Conservation (phyloP, 35 echinoderm and acorn worm species). For the Diadema setosum region DNA sequence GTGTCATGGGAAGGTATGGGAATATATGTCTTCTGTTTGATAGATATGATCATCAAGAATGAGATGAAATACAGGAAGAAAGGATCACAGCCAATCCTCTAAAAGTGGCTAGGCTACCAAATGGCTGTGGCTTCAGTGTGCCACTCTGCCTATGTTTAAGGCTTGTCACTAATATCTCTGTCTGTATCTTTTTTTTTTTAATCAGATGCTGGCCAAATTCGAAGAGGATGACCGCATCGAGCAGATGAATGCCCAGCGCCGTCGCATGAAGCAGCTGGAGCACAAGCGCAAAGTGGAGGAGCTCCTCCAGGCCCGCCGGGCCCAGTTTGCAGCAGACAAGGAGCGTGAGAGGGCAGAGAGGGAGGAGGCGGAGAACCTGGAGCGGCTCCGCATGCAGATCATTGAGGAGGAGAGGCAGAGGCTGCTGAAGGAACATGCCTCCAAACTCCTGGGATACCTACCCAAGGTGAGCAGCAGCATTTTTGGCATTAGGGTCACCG, state of each 20-base stretch:
- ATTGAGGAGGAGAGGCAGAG: slow-evolving; percentile 94
- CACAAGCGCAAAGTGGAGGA: slow-evolving; percentile 89
- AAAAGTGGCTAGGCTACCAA: no score
- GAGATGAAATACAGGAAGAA: no score
- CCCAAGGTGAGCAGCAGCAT: slow-evolving; percentile 78
- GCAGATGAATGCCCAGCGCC: slow-evolving; percentile 99
- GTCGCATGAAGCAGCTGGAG: slow-evolving; percentile 96
- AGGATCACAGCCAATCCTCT: no score
- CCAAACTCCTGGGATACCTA: slow-evolving; percentile 89
- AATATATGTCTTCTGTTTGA: no score
- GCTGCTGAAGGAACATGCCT: slow-evolving; percentile 87
- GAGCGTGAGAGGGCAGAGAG: slow-evolving; percentile 58
- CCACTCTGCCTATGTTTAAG: no score
- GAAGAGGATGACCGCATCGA: slow-evolving; percentile 95
- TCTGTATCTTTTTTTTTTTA: background rate
- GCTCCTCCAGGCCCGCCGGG: slow-evolving; percentile 68
- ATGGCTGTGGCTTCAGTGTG: no score
- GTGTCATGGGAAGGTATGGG: no score
- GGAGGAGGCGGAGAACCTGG: slow-evolving; percentile 78
- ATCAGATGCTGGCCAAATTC: slow-evolving; percentile 98
- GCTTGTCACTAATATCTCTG: background rate
- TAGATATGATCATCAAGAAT: no score
- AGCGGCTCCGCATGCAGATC: slow-evolving; percentile 78
- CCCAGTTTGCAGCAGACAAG: slow-evolving; percentile 88
- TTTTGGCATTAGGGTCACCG: no score